Evolutionary conservation across 2,888 invertebrate species (phyloP).

Genomic region (Chrysolina haemoptera): DNA sequence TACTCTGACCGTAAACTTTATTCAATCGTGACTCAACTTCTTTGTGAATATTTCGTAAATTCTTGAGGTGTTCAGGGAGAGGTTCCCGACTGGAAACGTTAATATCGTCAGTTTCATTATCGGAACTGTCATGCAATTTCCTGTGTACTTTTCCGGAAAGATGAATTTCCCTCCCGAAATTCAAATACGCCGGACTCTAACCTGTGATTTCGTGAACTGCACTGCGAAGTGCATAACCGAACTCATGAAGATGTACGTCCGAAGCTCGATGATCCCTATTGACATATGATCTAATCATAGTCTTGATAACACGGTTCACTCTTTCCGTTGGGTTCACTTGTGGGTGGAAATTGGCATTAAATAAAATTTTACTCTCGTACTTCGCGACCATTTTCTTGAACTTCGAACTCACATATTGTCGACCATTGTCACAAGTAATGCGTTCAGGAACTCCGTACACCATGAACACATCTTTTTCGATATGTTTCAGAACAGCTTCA

Average conservation of each 20-base stretch:
- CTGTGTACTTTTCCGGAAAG: conserved; percentile 31
- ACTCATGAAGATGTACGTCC: conserved; percentile 53
- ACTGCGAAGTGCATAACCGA: conserved; percentile 53
- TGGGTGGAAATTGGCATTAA: conserved; percentile 52
- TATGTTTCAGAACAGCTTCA: conserved; percentile 19
- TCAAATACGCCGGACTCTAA: conserved; percentile 50
- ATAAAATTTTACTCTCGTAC: conserved; percentile 37
- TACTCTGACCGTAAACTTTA: conserved; percentile 34
- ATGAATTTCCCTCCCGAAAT: conserved; percentile 47
- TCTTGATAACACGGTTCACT: conserved; percentile 57
- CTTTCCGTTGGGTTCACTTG: conserved; percentile 60
- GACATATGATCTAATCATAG: conserved; percentile 47
- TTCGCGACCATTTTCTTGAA: conserved; percentile 34
- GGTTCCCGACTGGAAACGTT: conserved; percentile 16
- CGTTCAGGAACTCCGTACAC: conserved; percentile 47
- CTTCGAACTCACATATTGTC: conserved; percentile 33
- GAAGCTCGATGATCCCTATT: conserved; percentile 31
- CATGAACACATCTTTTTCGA: conserved; percentile 25
- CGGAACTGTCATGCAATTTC: background rate
- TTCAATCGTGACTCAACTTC: conserved; percentile 32
- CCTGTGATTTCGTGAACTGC: conserved; percentile 52
- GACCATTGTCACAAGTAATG: conserved; percentile 52
- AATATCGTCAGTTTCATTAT: background rate
- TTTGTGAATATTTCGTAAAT: conserved; percentile 14
- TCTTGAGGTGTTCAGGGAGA: conserved; percentile 13